A percentile compares a stretch with the other conserved stretches of the same genome.
These are phyloP conservation scores for Micromys minutus DNA, from an alignment of 2,113 vertebrate genomes.

Conservation along the genomic window DNA sequence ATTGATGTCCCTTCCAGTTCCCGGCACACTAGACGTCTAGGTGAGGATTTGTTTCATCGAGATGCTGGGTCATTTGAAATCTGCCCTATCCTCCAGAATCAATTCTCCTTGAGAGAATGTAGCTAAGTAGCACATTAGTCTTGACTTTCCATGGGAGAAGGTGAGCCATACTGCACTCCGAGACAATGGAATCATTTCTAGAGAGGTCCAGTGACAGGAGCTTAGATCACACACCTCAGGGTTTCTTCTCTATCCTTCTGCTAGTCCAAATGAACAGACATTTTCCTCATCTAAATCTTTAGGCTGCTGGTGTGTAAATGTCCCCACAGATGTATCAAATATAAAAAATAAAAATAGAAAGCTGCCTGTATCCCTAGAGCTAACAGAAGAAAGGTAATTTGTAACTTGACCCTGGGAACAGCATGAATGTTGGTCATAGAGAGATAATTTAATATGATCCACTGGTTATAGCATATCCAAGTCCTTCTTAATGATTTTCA, in stretches of 20 bases:
- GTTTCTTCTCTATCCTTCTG: background rate
- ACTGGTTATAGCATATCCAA: background rate
- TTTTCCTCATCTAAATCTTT: background rate
- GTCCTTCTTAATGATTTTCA: slow-evolving; percentile 53
- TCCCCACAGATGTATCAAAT: slow-evolving; percentile 27
- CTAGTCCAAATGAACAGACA: background rate
- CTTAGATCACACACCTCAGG: background rate
- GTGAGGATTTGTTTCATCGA: background rate
- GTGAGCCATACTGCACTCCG: background rate
- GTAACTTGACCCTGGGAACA: slow-evolving; percentile 53
- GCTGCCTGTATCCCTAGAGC: background rate
- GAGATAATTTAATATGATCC: slow-evolving; percentile 45
- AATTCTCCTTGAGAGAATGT: slow-evolving; percentile 4
- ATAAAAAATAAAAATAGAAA: slow-evolving; percentile 34
- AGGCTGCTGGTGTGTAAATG: background rate
- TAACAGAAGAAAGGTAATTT: slow-evolving; percentile 31
- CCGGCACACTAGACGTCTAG: background rate
- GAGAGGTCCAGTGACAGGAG: background rate
- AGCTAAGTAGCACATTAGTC: background rate
- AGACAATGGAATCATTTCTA: background rate
- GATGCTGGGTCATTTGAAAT: background rate
- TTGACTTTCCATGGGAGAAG: background rate
- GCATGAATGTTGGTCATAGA: slow-evolving; percentile 1
- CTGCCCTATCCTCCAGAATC: background rate
- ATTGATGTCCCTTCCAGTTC: background rate